These are phyloP conservation scores for Zapornia atra DNA, from an alignment of 2,113 vertebrate species.

Conservation along the genomic window DNA sequence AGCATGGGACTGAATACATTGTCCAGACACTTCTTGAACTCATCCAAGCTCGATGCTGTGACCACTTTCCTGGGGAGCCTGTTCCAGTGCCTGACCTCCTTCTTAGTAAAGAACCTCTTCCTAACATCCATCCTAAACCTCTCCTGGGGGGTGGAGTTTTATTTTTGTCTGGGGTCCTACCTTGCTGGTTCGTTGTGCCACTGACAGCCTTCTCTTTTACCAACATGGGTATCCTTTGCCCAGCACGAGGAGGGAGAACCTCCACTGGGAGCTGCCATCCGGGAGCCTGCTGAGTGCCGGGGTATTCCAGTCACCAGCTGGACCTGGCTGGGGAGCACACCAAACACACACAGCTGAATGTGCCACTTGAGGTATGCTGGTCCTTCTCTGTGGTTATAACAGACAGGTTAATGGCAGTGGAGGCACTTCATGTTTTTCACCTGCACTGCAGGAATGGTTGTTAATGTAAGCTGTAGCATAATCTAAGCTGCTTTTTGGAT, in stretches of 20 bases:
- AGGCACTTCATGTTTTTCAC: neutral
- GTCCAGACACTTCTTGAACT: no score
- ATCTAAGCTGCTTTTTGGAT: neutral
- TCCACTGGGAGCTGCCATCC: fast-evolving
- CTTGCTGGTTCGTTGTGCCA: neutral
- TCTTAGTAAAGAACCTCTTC: no score
- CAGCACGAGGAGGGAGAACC: neutral
- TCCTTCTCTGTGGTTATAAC: neutral
- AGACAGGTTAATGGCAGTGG: neutral
- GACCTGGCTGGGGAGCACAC: neutral
- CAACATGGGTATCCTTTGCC: fast-evolving
- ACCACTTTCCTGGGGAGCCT: no score
- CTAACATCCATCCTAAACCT: no score
- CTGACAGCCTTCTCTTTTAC: neutral
- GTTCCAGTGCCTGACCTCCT: no score
- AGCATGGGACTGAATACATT: no score
- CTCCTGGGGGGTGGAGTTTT: no score
- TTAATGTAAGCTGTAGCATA: neutral
- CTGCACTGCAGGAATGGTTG: fast-evolving
- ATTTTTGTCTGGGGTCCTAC: fast-evolving
- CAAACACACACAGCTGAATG: fast-evolving
- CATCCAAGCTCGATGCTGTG: no score
- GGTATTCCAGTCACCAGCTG: neutral
- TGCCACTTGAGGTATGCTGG: neutral
- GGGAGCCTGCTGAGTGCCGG: neutral